Conservation (phyloP, 2,888 invertebrate species). For the Entomobrya multifasciata region DNA sequence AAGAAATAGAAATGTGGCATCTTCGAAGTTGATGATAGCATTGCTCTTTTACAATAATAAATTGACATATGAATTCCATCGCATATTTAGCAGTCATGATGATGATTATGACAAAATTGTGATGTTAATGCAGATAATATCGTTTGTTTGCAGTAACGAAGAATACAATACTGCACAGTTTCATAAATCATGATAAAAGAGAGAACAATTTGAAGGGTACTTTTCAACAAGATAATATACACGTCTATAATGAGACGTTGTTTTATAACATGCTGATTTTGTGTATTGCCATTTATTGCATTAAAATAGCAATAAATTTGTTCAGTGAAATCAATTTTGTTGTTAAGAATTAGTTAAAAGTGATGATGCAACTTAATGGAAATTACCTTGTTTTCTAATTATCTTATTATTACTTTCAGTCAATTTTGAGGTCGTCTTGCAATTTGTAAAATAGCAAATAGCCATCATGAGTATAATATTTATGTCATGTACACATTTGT, state of each 20-base stretch:
- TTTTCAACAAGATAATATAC: constrained; percentile 21
- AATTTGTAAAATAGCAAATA: too few relatives aligned
- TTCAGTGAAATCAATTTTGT: neutral
- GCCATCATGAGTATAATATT: too few relatives aligned
- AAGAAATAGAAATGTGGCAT: constrained; percentile 17
- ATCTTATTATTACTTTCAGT: constrained; percentile 16
- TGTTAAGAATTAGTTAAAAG: neutral
- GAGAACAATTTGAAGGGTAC: constrained; percentile 11
- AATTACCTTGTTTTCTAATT: constrained; percentile 14
- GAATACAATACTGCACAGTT: neutral
- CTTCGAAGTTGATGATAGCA: constrained; percentile 26
- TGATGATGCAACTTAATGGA: constrained; percentile 25
- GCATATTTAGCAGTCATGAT: constrained; percentile 36
- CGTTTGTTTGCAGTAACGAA: neutral
- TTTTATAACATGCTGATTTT: too few relatives aligned
- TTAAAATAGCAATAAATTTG: constrained; percentile 44
- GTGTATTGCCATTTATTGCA: neutral
- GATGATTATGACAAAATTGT: constrained; percentile 38
- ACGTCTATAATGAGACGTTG: too few relatives aligned
- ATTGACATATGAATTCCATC: constrained; percentile 18
- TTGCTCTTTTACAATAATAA: constrained; percentile 2
- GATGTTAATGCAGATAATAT: constrained; percentile 11
- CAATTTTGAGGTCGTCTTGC: too few relatives aligned
- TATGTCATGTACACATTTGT: too few relatives aligned
- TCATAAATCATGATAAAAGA: constrained; percentile 31